Evolutionary conservation across 1,140 invertebrate genomes (phyloP).

Genomic region (Lasioglossum albipes): DNA sequence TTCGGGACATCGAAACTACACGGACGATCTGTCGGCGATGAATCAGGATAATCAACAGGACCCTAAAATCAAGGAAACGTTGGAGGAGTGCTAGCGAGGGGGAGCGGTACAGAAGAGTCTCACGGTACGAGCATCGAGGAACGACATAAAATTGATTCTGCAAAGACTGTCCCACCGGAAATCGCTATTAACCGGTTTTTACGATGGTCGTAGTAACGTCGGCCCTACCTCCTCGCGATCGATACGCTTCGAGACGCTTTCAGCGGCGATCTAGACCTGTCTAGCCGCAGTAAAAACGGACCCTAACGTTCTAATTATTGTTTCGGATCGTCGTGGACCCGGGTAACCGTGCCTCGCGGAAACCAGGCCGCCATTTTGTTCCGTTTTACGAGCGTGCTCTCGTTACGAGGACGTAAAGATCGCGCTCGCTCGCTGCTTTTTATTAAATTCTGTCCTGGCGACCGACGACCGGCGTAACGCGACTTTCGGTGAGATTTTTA

Average conservation of each 20-base stretch:
- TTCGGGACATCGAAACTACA: too few relatives aligned
- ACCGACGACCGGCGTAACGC: conserved; percentile 30
- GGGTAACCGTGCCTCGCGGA: too few relatives aligned
- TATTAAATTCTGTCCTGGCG: conserved; percentile 59
- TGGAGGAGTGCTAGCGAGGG: too few relatives aligned
- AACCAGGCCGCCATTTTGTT: conserved; percentile 42
- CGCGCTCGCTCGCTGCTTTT: conserved; percentile 36
- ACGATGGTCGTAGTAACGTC: background rate
- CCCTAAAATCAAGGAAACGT: too few relatives aligned
- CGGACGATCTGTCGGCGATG: too few relatives aligned
- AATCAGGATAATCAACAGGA: too few relatives aligned
- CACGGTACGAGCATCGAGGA: background rate
- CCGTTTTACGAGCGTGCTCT: conserved; percentile 51
- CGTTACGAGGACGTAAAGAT: conserved; percentile 60
- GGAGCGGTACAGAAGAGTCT: too few relatives aligned
- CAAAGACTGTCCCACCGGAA: background rate
- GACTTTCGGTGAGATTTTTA: conserved; percentile 52
- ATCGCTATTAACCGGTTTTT: background rate
- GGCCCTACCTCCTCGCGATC: background rate
- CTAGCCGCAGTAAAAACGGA: conserved; percentile 16
- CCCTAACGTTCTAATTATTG: conserved; percentile 48
- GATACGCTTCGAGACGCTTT: background rate
- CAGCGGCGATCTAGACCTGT: background rate
- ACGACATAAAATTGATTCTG: background rate
- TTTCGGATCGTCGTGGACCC: background rate